Conservation (phyloP, 2,797 vertebrate genomes). For the Mormyrops attenuatus region DNA sequence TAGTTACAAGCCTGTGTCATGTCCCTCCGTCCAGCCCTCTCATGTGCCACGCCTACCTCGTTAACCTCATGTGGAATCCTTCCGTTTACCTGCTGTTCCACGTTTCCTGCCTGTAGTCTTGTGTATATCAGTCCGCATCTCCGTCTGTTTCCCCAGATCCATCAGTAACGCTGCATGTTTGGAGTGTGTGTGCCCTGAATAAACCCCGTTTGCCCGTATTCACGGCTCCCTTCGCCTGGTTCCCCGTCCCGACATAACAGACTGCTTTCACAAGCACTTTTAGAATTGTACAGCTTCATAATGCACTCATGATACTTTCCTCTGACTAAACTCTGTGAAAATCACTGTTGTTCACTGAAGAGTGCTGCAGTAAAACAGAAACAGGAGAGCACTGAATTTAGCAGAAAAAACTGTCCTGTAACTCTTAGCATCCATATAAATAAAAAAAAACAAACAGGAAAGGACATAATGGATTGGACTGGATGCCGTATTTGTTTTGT, state of each 20-base stretch:
- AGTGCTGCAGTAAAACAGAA: not conserved
- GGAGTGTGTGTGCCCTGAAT: too few relatives aligned
- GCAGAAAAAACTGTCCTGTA: not conserved
- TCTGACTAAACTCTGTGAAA: not conserved
- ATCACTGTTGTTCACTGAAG: not conserved
- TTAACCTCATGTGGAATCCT: too few relatives aligned
- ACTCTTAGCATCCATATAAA: not conserved
- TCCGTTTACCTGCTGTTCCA: too few relatives aligned
- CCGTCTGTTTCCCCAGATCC: too few relatives aligned
- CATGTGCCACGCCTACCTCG: too few relatives aligned
- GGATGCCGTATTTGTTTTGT: not conserved
- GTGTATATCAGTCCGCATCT: too few relatives aligned
- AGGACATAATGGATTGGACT: not conserved
- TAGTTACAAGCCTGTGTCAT: not conserved
- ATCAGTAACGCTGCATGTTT: too few relatives aligned
- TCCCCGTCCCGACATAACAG: too few relatives aligned
- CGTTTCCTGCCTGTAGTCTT: too few relatives aligned
- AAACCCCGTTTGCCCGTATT: too few relatives aligned
- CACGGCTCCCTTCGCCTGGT: too few relatives aligned
- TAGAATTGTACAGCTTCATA: not conserved
- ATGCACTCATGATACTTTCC: not conserved
- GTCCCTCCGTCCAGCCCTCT: too few relatives aligned
- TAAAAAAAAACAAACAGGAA: not conserved
- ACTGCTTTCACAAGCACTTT: not conserved
- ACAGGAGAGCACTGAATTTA: not conserved